A percentile compares a stretch with the other conserved stretches of the same genome.
Conservation (phyloP, 2,113 vertebrate species). For the Ammodytes dubius region DNA sequence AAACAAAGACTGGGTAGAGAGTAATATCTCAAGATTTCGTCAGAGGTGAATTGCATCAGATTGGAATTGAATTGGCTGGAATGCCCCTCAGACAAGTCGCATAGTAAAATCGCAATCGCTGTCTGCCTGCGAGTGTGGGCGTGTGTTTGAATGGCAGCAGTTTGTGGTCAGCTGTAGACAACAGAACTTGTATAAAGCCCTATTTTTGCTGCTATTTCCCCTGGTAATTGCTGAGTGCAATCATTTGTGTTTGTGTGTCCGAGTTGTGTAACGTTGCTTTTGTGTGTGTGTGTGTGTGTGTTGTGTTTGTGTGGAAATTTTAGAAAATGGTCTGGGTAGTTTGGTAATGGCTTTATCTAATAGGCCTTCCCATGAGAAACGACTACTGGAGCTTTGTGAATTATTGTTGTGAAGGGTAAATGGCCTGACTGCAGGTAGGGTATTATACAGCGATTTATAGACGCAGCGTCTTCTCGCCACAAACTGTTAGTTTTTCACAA, state of each 20-base stretch:
- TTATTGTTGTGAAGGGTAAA: slow-evolving; percentile 55
- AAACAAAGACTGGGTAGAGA: slow-evolving; percentile 28
- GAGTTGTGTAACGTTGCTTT: not conserved
- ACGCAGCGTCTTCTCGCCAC: slow-evolving; percentile 17
- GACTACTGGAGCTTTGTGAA: slow-evolving; percentile 57
- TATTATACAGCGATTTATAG: slow-evolving; percentile 74
- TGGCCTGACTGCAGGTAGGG: slow-evolving; percentile 30
- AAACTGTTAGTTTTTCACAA: slow-evolving; percentile 64
- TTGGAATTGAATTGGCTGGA: slow-evolving; percentile 47
- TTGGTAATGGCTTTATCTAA: slow-evolving; percentile 56
- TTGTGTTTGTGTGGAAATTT: not conserved
- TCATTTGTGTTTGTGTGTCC: not conserved
- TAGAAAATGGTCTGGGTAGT: slow-evolving; percentile 24
- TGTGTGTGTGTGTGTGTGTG: slow-evolving; percentile 16
- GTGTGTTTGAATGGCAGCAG: slow-evolving; percentile 26
- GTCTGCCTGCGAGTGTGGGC: slow-evolving; percentile 35
- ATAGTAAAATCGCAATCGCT: slow-evolving; percentile 59
- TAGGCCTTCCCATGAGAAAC: slow-evolving; percentile 36
- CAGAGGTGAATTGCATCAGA: slow-evolving; percentile 46
- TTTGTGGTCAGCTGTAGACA: slow-evolving; percentile 20
- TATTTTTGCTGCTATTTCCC: not conserved
- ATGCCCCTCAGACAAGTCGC: slow-evolving; percentile 54
- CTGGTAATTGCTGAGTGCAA: not conserved
- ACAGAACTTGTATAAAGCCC: slow-evolving; percentile 35
- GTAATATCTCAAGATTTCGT: slow-evolving; percentile 37